Percentiles rank a stretch among this genome's conserved stretches.
phyloP scores from a whole-genome alignment of 2,888 invertebrate genomes.

The Trichogramma dendrolimi region DNA sequence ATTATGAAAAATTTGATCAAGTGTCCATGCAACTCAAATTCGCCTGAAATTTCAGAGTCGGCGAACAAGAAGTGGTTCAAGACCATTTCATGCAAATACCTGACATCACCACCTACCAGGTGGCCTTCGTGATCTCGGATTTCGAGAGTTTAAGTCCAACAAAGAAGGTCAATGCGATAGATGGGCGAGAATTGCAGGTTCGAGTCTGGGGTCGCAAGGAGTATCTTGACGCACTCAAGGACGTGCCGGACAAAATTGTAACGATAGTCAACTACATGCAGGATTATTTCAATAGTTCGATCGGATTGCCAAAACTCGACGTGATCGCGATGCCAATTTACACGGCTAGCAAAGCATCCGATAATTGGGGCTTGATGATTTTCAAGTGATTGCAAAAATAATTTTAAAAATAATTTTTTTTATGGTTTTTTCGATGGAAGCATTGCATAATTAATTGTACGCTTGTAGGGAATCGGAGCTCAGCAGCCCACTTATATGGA shows the following conservation, averaged over 20 bases:
- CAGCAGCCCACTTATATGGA: slow-evolving; percentile 62
- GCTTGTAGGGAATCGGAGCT: slow-evolving; percentile 68
- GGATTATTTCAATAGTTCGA: slow-evolving; percentile 62
- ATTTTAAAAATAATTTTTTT: background rate
- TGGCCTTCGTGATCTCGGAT: slow-evolving; percentile 70
- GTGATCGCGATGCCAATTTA: slow-evolving; percentile 71
- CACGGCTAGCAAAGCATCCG: slow-evolving; percentile 67
- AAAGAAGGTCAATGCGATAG: slow-evolving; percentile 48
- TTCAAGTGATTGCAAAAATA: slow-evolving; percentile 61
- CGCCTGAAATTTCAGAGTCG: slow-evolving; percentile 30
- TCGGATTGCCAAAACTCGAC: slow-evolving; percentile 67
- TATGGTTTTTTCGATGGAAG: background rate
- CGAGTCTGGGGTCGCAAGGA: slow-evolving; percentile 65
- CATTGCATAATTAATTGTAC: no score
- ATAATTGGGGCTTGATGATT: slow-evolving; percentile 75
- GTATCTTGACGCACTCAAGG: slow-evolving; percentile 58
- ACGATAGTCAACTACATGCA: slow-evolving; percentile 60
- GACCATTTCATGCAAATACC: slow-evolving; percentile 70
- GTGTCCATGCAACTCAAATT: background rate
- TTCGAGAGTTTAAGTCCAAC: slow-evolving; percentile 53
- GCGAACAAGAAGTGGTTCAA: slow-evolving; percentile 60
- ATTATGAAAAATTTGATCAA: background rate
- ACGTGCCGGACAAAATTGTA: slow-evolving; percentile 59
- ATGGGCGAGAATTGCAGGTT: slow-evolving; percentile 52
- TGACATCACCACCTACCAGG: slow-evolving; percentile 72